Evolutionary conservation across 2,888 invertebrate species (phyloP), one percentile per base, ranked within the genome.

Genomic region (Flexamia atlantica): DNA sequence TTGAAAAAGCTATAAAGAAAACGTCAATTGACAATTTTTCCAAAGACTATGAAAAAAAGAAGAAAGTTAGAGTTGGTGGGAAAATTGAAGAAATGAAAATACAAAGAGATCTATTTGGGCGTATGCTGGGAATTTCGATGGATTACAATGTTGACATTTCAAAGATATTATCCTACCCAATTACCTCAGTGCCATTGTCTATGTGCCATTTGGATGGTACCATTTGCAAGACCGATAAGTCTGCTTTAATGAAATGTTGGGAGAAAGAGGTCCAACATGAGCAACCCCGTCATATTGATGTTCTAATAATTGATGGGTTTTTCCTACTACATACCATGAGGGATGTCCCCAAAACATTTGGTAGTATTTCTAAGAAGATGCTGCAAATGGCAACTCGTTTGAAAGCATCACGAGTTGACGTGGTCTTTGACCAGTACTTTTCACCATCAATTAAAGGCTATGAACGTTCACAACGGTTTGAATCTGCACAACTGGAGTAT

Each of bases 401-500:
- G 7, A 23, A 32, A 57, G 60, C 87, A 9, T 60, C 82, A 68
- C 85, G 86, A 85, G 81, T 86, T 79, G 85, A 86, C 83, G 85
- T 86, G 60, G 85, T 86, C 81, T 88, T 89, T 85, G 88, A 89
- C 84, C 87, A 87, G 76, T 88, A 88, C 84, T 86, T 87, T 32
- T 85, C 81, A 84, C 89, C 89, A 12, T 89, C 89, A 30, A 89
- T 89, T 72, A 90, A 89, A 88, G 89, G 89, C 87, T 87, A 74
- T 57, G 89, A 89, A 87, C 87, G 85, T 64, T 53, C 57, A 74
- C 85, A 57, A 23, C 84, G 88, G 32, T 70, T 74, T 85, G 88
- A 86, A 83, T 87, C 86, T 0, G 72, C 87, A 57, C 86, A 85
- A 85, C 72, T 86, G 23, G 85, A 87, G 32, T 88, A 86, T 28